Evolutionary conservation across 2,113 vertebrate species (phyloP), one percentile per base, ranked within the genome.

Genomic region (Dipodomys ordii): DNA sequence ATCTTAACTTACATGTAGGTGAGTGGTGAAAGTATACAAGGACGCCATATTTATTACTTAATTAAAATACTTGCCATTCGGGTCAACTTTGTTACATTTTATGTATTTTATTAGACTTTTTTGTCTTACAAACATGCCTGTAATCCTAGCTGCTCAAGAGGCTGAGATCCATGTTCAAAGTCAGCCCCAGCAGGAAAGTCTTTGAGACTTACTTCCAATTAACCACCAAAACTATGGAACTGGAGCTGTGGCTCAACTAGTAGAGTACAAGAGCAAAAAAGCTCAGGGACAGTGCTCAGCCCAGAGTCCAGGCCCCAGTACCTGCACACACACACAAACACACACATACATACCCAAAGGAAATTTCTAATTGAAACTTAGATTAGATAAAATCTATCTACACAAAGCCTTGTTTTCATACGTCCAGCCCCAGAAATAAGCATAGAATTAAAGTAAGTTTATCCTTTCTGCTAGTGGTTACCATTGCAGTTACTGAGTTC

Each of bases 11-110:
- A 60, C 62, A 57, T 30, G 79, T 11, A 49, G 20, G 19, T 83
- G 27, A 72, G 3, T 64, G 30, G 67, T 19, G 15, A 76, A 35
- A 65, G n/a, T 11, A 18, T 2, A 1, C 85, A 25, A 86, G 25
- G 89, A 80, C 15, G n/a, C 13, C n/a, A 69, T 15, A 46, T 67
- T 62, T 83, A 67, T 62, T 90, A 69, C 39, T 13, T 84, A 64
- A 83, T 72, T 88, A 60, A 76, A 91, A 85, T 67, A 32, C 53
- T 85, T 90, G 32, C 49, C 44, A n/a, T 20, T 83, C 89, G 85
- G 72, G 53, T 77, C 85, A 44, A 35, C n/a, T 35, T 69, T 20
- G 32, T 44, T 79, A n/a, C 6, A n/a, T 77, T 71, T 57, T 65
- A 49, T 53, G 22, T 90, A 57, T 89, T 92, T 90, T 20, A 60